phyloP scores from a whole-genome alignment of 2,797 vertebrate genomes.

The Zalophus californianus region DNA sequence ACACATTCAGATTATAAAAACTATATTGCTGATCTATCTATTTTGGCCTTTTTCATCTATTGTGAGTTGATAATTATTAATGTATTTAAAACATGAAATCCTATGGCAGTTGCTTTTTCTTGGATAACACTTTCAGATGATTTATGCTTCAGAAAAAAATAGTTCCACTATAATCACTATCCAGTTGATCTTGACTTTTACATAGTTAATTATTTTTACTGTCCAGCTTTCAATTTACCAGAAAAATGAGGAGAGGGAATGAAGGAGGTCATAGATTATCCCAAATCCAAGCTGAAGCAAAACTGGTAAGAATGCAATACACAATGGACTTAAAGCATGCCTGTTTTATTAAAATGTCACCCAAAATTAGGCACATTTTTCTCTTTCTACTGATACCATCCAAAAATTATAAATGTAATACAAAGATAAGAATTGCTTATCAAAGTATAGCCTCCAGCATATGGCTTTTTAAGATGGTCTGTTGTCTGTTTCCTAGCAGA shows the following conservation, averaged over 20 bases:
- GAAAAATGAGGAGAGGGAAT: not conserved
- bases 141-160: slow-evolving; percentile 60
- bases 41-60: slow-evolving; percentile 24
- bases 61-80: slow-evolving; percentile 13
- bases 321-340: not conserved
- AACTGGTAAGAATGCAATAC: slow-evolving; percentile 20
- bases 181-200: slow-evolving; percentile 43
- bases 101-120: slow-evolving; percentile 54
- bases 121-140: slow-evolving; percentile 61
- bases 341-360: slow-evolving; percentile 51
- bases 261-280: not conserved
- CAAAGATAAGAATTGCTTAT: slow-evolving; percentile 24
- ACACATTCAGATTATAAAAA: slow-evolving; percentile 14
- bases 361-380: not conserved
- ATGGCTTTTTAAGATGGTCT: not conserved
- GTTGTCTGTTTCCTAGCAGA: not conserved
- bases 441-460: not conserved
- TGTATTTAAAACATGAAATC: slow-evolving; percentile 48
- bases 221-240: not conserved
- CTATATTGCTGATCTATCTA: not conserved
- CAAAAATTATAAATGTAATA: slow-evolving; percentile 13
- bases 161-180: not conserved
- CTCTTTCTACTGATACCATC: slow-evolving; percentile 27
- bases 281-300: slow-evolving; percentile 52
- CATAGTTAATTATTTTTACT: slow-evolving; percentile 57